Conservation (phyloP, 2,888 invertebrate species). For the Mythimna vitellina region DNA sequence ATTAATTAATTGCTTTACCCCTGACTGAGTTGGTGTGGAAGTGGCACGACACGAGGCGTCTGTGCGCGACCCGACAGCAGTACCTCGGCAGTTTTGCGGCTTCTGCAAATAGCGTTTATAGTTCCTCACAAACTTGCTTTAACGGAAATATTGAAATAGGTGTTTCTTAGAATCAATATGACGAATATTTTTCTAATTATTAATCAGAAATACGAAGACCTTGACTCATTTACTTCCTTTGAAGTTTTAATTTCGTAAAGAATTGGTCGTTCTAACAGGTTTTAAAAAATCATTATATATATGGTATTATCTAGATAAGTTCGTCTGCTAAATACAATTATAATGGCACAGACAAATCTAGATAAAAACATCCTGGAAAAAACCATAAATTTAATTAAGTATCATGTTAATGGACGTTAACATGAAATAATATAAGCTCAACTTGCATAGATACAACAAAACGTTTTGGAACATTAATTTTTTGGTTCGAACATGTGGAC, state of each 20-base stretch:
- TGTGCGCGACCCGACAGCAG: conserved; percentile 67
- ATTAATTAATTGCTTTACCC: conserved; percentile 58
- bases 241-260: conserved; percentile 14
- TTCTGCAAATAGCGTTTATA: conserved; percentile 84
- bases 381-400: conserved; percentile 21
- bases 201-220: conserved; percentile 47
- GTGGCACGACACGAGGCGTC: conserved; percentile 72
- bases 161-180: conserved; percentile 67
- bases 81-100: conserved; percentile 75
- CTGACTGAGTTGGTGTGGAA: conserved; percentile 55
- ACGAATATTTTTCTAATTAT: too few species aligned
- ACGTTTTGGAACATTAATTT: conserved; percentile 41
- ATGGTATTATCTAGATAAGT: conserved; percentile 1
- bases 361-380: conserved; percentile 33
- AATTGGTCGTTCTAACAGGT: conserved; percentile 29
- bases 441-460: conserved; percentile 5
- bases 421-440: background rate
- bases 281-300: conserved; percentile 15
- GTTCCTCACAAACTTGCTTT: conserved; percentile 71
- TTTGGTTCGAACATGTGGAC: conserved; percentile 72
- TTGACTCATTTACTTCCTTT: conserved; percentile 41
- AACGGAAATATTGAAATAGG: conserved; percentile 67
- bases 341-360: conserved; percentile 17
- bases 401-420: background rate
- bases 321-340: conserved; percentile 1